Conservation (phyloP, 2,797 vertebrate species). For the Melopsittacus undulatus region DNA sequence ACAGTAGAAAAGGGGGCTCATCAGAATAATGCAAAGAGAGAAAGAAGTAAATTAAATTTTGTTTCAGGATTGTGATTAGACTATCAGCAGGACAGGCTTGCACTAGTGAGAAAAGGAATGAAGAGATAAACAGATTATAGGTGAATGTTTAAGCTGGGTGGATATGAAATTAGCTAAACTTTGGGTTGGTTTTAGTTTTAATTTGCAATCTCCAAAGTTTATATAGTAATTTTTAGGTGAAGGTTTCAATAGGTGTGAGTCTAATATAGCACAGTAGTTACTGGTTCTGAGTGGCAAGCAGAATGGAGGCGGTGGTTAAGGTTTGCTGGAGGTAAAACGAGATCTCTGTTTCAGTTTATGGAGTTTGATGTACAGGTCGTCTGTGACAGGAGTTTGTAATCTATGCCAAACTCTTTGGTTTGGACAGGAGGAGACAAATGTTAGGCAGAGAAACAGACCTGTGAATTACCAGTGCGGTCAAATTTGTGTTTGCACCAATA, state of each 20-base stretch:
- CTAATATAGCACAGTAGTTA: neutral
- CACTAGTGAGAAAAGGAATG: neutral
- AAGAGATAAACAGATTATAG: neutral
- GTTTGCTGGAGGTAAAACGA: neutral
- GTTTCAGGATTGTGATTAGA: neutral
- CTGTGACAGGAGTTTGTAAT: neutral
- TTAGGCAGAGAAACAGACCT: neutral
- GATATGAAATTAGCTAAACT: neutral
- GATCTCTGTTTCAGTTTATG: neutral
- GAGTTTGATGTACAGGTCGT: neutral
- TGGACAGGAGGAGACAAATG: neutral
- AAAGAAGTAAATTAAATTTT: constrained; percentile 29
- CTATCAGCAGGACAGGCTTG: neutral
- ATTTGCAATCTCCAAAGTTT: neutral
- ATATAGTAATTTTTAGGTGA: neutral
- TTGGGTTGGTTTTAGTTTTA: neutral
- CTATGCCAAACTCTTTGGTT: neutral
- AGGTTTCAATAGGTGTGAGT: neutral
- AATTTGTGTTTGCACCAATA: neutral
- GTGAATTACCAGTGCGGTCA: neutral
- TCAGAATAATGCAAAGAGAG: neutral
- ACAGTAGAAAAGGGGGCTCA: constrained; percentile 1
- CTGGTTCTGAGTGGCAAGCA: accelerated
- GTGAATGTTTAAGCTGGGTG: neutral
- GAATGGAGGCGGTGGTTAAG: neutral